A percentile compares a stretch with the other conserved stretches of the same genome.
Conservation (phyloP, 2,888 invertebrate genomes). For the Oegoconia quadripuncta region DNA sequence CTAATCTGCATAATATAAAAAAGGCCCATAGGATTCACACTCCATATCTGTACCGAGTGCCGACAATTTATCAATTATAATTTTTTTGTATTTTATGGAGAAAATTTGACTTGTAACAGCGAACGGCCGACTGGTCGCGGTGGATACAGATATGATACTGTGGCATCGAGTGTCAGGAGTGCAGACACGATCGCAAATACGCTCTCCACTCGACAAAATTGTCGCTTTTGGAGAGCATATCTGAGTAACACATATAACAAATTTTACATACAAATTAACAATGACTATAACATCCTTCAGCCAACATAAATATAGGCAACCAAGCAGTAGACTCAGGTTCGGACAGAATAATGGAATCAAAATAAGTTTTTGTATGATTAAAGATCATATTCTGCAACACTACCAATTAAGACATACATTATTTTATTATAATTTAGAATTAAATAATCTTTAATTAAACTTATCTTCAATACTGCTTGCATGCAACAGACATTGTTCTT, state of each 20-base stretch:
- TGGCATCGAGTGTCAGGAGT: conserved; percentile 52
- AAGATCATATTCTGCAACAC: too few species aligned
- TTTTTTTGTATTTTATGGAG: too few species aligned
- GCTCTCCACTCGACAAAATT: conserved; percentile 34
- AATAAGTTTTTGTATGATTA: too few species aligned
- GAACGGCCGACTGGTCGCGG: conserved; percentile 53
- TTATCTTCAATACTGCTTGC: too few species aligned
- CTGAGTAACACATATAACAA: conserved; percentile 22
- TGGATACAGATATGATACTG: conserved; percentile 71
- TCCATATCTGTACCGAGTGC: conserved; percentile 71
- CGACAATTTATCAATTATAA: conserved; percentile 23
- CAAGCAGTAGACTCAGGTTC: too few species aligned
- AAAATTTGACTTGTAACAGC: conserved; percentile 67
- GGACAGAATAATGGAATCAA: too few species aligned
- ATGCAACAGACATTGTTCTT: too few species aligned
- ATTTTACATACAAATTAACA: conserved; percentile 15
- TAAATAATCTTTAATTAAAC: too few species aligned
- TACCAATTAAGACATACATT: too few species aligned
- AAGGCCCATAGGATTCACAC: conserved; percentile 60
- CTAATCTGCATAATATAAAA: too few species aligned
- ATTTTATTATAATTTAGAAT: too few species aligned
- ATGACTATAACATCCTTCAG: neutral
- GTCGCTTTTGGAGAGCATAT: conserved; percentile 43
- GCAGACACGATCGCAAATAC: conserved; percentile 39
- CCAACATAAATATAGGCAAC: neutral